Evolutionary conservation across 2,888 invertebrate genomes (phyloP).

Genomic region (Xiphydria camelus): DNA sequence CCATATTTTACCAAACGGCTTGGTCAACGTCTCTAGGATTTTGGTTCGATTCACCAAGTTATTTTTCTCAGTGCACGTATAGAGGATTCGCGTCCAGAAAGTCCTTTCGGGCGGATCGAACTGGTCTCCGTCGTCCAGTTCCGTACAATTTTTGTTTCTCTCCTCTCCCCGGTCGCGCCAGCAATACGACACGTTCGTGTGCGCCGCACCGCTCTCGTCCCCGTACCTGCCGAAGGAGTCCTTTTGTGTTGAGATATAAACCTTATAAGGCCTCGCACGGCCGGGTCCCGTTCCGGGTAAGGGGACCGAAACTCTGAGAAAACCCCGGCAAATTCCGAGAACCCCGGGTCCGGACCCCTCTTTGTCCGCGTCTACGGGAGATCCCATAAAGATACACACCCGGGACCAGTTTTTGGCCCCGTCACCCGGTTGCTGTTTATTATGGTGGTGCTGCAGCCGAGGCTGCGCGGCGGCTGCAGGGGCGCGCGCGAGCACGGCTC

Average conservation of each 20-base stretch:
- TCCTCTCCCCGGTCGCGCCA: no score
- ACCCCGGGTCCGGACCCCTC: slow-evolving; percentile 24
- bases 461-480: slow-evolving; percentile 12
- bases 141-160: no score
- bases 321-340: slow-evolving; percentile 48
- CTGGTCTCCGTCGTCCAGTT: no score
- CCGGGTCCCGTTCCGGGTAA: slow-evolving; percentile 38
- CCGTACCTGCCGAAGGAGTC: not conserved
- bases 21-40: no score
- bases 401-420: slow-evolving; percentile 48
- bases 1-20: no score
- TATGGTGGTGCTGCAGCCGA: slow-evolving; percentile 29
- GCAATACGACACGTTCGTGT: no score
- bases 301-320: slow-evolving; percentile 50
- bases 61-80: no score
- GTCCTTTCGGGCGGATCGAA: no score
- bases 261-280: slow-evolving; percentile 4
- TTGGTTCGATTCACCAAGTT: no score
- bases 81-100: no score
- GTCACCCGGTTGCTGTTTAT: slow-evolving; percentile 40
- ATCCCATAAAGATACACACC: slow-evolving; percentile 47
- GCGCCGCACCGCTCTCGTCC: no score
- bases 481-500: slow-evolving; percentile 24
- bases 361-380: slow-evolving; percentile 29
- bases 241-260: slow-evolving; percentile 8